Evolutionary conservation across 2,888 invertebrate species (phyloP).

Genomic region (Phyto melanocephala): DNA sequence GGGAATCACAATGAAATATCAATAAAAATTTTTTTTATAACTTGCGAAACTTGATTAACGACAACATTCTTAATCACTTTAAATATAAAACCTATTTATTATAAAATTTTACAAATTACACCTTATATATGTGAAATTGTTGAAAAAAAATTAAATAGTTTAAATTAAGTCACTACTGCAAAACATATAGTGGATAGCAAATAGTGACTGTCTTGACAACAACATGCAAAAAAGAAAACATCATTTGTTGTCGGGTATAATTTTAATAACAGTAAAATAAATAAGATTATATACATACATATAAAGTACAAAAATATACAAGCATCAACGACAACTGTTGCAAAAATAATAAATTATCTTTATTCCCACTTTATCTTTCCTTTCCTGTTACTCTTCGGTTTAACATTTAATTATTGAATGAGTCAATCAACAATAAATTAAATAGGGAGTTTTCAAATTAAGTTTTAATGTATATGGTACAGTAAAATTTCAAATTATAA

Average conservation of each 20-base stretch:
- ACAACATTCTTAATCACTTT: too few species aligned
- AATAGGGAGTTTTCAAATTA: neutral
- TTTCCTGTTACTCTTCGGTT: neutral
- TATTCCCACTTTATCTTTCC: neutral
- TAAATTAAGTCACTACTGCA: too few species aligned
- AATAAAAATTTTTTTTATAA: too few species aligned
- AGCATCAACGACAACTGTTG: neutral
- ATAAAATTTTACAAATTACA: too few species aligned
- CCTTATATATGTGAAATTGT: too few species aligned
- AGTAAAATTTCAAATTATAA: neutral
- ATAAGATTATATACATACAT: neutral
- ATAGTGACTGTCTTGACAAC: too few species aligned
- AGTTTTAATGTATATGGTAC: neutral
- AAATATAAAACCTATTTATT: too few species aligned
- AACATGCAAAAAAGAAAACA: too few species aligned
- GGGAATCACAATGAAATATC: too few species aligned
- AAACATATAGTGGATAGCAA: too few species aligned
- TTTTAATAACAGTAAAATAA: neutral
- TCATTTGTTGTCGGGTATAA: neutral
- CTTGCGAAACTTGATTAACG: too few species aligned
- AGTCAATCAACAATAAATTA: neutral
- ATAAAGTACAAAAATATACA: neutral
- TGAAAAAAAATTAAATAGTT: too few species aligned
- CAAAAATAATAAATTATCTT: constrained; percentile 27
- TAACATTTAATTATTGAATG: neutral